These are phyloP conservation scores for Gobio gobio DNA, from an alignment of 2,113 vertebrate species.

Conservation along the genomic window DNA sequence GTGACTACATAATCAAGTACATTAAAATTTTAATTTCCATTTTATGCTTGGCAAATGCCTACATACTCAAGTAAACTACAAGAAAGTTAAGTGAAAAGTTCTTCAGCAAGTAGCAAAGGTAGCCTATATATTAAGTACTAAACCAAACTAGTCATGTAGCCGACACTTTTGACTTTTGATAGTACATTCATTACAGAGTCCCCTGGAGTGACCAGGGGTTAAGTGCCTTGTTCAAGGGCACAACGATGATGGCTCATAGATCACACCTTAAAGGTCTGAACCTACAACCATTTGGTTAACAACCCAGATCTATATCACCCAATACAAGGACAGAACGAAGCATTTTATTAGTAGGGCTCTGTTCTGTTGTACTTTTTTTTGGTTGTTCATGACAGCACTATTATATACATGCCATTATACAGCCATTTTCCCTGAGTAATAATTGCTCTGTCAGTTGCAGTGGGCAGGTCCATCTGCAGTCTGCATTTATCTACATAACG, in stretches of 20 bases:
- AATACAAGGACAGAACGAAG: background rate
- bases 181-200: background rate
- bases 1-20: background rate
- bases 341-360: background rate
- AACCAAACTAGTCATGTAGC: background rate
- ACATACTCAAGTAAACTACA: background rate
- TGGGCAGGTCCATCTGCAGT: background rate
- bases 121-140: background rate
- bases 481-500: background rate
- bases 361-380: background rate
- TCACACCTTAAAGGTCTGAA: background rate
- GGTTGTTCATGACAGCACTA: background rate
- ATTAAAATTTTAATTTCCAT: background rate
- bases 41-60: background rate
- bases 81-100: background rate
- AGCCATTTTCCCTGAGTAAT: background rate
- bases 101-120: background rate
- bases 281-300: background rate
- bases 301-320: background rate
- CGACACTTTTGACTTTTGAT: background rate
- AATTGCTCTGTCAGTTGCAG: background rate
- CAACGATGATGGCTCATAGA: background rate
- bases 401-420: background rate
- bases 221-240: conserved; percentile 14
- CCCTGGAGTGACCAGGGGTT: background rate